A percentile compares a stretch with the other conserved stretches of the same genome.
phyloP scores from a whole-genome alignment of 2,888 invertebrate species.

The Ophonus ardosiacus region DNA sequence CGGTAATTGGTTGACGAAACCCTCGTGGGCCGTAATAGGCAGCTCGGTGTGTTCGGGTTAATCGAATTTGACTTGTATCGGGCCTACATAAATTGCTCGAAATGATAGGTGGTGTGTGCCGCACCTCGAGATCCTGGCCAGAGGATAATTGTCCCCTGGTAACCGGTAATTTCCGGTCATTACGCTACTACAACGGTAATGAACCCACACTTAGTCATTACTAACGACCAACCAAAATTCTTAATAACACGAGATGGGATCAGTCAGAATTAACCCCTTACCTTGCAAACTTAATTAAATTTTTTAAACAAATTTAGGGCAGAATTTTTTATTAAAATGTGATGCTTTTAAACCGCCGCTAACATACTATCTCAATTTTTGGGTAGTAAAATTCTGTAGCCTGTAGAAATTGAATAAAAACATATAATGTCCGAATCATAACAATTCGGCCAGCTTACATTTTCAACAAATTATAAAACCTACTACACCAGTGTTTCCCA shows the following conservation, averaged over 20 bases:
- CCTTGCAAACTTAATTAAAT: too few relatives aligned
- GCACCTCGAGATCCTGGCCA: constrained; percentile 51
- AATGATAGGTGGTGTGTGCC: constrained; percentile 57
- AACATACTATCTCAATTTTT: too few relatives aligned
- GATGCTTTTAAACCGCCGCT: too few relatives aligned
- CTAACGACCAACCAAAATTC: constrained; percentile 67
- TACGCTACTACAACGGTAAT: constrained; percentile 70
- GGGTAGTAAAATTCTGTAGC: too few relatives aligned
- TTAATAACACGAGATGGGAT: constrained; percentile 55
- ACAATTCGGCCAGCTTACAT: too few relatives aligned
- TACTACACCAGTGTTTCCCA: too few relatives aligned
- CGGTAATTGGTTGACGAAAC: background rate
- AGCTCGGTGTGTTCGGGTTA: constrained; percentile 16
- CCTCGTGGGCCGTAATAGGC: constrained; percentile 14
- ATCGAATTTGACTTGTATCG: constrained; percentile 63
- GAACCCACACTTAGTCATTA: constrained; percentile 68
- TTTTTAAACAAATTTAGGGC: too few relatives aligned
- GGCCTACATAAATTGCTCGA: constrained; percentile 61
- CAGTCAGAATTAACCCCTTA: too few relatives aligned
- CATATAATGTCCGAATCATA: too few relatives aligned
- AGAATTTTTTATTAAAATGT: too few relatives aligned
- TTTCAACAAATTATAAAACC: too few relatives aligned
- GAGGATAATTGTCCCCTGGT: constrained; percentile 69
- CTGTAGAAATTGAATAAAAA: too few relatives aligned
- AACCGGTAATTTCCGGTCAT: constrained; percentile 70